A percentile compares a stretch with the other conserved stretches of the same genome.
These are phyloP conservation scores for Drusus annulatus DNA, from an alignment of 1,140 invertebrate species.

Conservation along the genomic window DNA sequence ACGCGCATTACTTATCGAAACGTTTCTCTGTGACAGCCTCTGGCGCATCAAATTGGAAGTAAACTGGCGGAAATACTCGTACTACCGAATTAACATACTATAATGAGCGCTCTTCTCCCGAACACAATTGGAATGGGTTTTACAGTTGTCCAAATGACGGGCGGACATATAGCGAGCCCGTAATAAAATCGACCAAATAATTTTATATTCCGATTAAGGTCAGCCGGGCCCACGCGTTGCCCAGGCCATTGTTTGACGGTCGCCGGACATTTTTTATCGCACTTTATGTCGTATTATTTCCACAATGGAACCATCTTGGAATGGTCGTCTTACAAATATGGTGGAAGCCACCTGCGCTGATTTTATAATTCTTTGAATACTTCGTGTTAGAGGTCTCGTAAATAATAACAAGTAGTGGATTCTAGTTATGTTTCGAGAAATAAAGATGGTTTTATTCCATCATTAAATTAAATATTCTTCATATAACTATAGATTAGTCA, in stretches of 20 bases:
- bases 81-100: conserved; percentile 42
- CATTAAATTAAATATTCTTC: too few relatives aligned
- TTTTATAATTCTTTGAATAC: neutral
- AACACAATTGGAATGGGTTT: conserved; percentile 38
- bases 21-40: neutral
- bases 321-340: conserved; percentile 21
- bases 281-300: conserved; percentile 46
- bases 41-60: conserved; percentile 18
- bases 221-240: conserved; percentile 19
- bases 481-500: too few relatives aligned
- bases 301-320: conserved; percentile 40
- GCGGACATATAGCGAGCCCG: conserved; percentile 28
- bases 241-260: conserved; percentile 31
- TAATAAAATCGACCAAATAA: conserved; percentile 44
- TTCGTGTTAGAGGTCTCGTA: too few relatives aligned
- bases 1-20: conserved; percentile 23
- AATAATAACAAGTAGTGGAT: too few relatives aligned
- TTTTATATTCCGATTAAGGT: conserved; percentile 33
- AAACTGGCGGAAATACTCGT: conserved; percentile 24
- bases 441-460: too few relatives aligned
- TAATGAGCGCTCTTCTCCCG: conserved; percentile 26
- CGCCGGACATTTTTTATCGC: conserved; percentile 38
- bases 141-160: conserved; percentile 41
- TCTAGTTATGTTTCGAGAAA: too few relatives aligned
- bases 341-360: neutral